Percentiles rank a stretch among this genome's conserved stretches.
These are phyloP conservation scores for Charanyca ferruginea DNA, from an alignment of 2,888 invertebrate genomes.

Conservation along the genomic window DNA sequence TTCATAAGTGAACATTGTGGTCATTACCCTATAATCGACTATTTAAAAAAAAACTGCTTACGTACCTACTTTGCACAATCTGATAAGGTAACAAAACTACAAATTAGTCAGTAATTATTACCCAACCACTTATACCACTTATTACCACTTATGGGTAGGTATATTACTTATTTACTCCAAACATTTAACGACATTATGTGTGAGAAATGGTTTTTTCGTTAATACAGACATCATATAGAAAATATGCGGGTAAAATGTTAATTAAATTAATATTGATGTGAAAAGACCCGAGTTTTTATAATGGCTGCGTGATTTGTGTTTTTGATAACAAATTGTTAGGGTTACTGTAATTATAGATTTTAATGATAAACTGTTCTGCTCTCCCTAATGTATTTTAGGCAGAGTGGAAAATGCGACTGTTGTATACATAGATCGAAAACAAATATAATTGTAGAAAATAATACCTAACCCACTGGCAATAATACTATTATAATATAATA, in stretches of 20 bases:
- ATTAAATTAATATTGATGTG: slow-evolving; percentile 65
- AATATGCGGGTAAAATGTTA: slow-evolving; percentile 69
- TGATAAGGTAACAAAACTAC: not conserved
- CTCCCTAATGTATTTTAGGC: slow-evolving; percentile 10
- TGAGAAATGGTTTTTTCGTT: slow-evolving; percentile 58
- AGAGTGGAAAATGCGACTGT: not conserved
- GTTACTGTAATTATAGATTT: slow-evolving; percentile 57
- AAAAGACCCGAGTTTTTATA: slow-evolving; percentile 63
- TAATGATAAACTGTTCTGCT: slow-evolving; percentile 47
- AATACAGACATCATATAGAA: slow-evolving; percentile 51
- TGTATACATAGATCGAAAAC: not conserved
- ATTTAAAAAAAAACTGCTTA: not conserved
- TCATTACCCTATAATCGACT: too few relatives aligned
- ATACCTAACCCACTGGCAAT: too few relatives aligned
- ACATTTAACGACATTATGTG: slow-evolving; percentile 11
- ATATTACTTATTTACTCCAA: not conserved
- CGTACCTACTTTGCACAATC: not conserved
- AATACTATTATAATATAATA: too few relatives aligned
- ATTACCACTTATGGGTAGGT: too few relatives aligned
- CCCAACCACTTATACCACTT: not conserved
- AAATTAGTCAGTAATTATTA: not conserved
- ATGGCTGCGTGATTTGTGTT: slow-evolving; percentile 67
- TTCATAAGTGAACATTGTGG: too few relatives aligned
- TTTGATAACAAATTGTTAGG: slow-evolving; percentile 75
- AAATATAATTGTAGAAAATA: not conserved